These are phyloP conservation scores for Thera obeliscata DNA, from an alignment of 2,888 invertebrate species.

Conservation along the genomic window DNA sequence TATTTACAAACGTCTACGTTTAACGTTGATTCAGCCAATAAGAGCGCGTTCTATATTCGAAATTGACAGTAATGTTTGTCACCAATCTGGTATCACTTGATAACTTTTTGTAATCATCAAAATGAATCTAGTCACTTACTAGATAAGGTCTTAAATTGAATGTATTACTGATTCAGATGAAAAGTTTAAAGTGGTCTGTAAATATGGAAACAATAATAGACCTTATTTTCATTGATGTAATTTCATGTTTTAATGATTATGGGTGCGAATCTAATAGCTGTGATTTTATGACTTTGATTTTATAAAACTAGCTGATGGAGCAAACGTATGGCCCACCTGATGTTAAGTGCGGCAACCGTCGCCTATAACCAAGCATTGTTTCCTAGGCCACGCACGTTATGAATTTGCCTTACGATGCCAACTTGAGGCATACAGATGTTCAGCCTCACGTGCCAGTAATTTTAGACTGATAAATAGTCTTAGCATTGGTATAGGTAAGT, in stretches of 20 bases:
- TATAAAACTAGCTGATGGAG: no score
- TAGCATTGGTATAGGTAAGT: no score
- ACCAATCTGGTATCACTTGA: conserved; percentile 22
- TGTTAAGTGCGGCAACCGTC: no score
- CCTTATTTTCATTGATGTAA: conserved; percentile 11
- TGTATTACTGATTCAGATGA: background rate
- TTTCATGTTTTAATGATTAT: conserved; percentile 34
- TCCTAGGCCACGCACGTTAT: no score
- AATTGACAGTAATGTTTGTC: conserved; percentile 42
- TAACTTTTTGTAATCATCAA: background rate
- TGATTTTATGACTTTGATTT: background rate
- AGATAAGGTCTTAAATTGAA: conserved; percentile 23
- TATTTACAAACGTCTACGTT: conserved; percentile 36
- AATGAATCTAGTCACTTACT: conserved; percentile 1
- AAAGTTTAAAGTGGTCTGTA: no score
- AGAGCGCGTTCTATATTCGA: conserved; percentile 33
- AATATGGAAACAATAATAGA: conserved; percentile 36
- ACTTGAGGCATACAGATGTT: no score
- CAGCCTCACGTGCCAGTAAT: no score
- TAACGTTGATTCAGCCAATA: conserved; percentile 36
- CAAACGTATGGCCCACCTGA: no score
- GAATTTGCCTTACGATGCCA: no score
- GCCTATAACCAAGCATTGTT: no score
- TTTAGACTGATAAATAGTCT: no score
- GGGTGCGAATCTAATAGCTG: conserved; percentile 27